Evolutionary conservation across 1,140 invertebrate species (phyloP), one percentile per base, ranked within the genome.

Genomic region (Eumeta japonica): DNA sequence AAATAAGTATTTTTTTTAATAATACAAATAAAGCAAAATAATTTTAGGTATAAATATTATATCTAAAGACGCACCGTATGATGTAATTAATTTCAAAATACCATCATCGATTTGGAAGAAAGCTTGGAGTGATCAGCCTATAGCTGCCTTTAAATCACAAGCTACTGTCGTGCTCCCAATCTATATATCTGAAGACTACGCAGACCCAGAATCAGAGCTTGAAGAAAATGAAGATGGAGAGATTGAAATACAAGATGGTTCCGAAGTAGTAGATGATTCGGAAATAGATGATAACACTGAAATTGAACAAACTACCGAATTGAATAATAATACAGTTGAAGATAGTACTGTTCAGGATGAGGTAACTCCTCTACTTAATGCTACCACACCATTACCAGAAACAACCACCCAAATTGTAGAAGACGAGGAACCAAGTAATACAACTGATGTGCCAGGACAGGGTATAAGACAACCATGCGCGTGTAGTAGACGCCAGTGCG

Each of bases 401-500:
- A 44, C n/a, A n/a, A n/a, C n/a, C n/a, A n/a, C n/a, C n/a, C n/a
- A n/a, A n/a, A n/a, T n/a, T n/a, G n/a, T n/a, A n/a, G n/a, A n/a
- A n/a, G n/a, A n/a, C n/a, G n/a, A n/a, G n/a, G n/a, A n/a, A n/a
- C n/a, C n/a, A n/a, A n/a, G n/a, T n/a, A n/a, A n/a, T n/a, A n/a
- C n/a, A n/a, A n/a, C n/a, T n/a, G n/a, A 52, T 28, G 62, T 77
- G 10, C 45, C 68, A 10, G 70, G 79, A 2, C 70, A 75, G 48
- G 60, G 72, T 4, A 48, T 66, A 13, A 62, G 78, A 46, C 71
- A 74, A 35, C 83, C 82, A 2, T 86, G 85, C 46, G 55, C 61
- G 0, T 87, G 85, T 48, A 54, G 51, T 0, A 49, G 62, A 10
- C 80, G 83, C 16, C 50, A 82, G 46, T 87, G 85, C 46, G 74